Evolutionary conservation across 2,888 invertebrate species (phyloP), one percentile per base, ranked within the genome.

Genomic region (Pharmacophagus antenor): DNA sequence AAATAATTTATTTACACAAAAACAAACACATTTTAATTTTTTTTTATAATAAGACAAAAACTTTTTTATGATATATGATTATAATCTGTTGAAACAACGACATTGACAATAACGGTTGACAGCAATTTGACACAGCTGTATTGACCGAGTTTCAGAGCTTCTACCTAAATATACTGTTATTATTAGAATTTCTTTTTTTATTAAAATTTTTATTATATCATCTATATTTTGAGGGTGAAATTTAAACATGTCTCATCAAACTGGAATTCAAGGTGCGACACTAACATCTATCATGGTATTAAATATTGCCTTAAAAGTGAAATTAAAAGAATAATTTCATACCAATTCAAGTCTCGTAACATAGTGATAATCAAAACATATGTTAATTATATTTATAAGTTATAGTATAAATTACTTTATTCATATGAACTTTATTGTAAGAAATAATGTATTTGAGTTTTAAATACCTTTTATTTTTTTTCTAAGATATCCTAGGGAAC

Each of bases 181-280:
- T 53, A 53, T 47, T 59, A 54, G 49, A 49, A 27, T 25, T 58
- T 20, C 23, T 17, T 53, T 47, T n/a, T 52, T 37, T 37, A 25
- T 48, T 17, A 25, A 5, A 52, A 6, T 10, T 23, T 31, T 10
- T 10, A 31, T 23, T 41, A 12, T 51, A 51, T 17, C 8, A 37
- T 27, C 41, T 18, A 22, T 18, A 25, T 56, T 23, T 47, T 12
- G 17, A 12, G 27, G 6, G 6, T 17, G 8, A 22, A 46, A 44
- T 1, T 20, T 27, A 52, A 91, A 73, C 80, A 97, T 97, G 97
- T 97, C 97, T 77, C 97, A 97, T 81, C 97, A 97, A 92, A 97
- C 97, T 17, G 97, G 97, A 80, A 97, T 97, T 69, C 95, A 94
- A 93, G 96, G 96, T 96, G 91, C 27, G 47, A 23, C 69, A 18